Evolutionary conservation across 2,797 vertebrate species (phyloP), one percentile per base, ranked within the genome.

Genomic region (Amblyraja radiata): DNA sequence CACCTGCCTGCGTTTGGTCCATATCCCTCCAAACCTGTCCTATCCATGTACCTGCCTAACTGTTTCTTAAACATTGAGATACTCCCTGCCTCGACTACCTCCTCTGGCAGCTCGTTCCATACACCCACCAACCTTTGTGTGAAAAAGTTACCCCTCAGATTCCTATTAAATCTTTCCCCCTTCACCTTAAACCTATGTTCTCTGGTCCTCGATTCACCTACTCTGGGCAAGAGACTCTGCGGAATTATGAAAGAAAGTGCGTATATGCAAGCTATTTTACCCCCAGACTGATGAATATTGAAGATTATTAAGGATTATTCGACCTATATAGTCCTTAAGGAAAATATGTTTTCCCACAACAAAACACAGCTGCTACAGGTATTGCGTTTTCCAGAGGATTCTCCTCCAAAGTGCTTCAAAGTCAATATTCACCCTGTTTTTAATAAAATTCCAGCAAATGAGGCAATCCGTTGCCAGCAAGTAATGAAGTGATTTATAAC

Each of bases 401-500:
- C 32, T 61, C 83, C 83, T 86, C 58, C 83, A 86, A 63, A 61
- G 46, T 61, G 54, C 81, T 61, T 84, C 81, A 84, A 61, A 86
- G 58, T 28, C 5, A 14, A 63, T 86, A 65, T 32, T 86, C n/a
- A 63, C n/a, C 83, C 54, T 86, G 58, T 86, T 61, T 25, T 84
- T 61, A 84, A 84, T 86, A 86, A 86, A n/a, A 63, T 63, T 63
- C 58, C 61, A 58, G 54, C 83, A 86, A 63, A 86, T 63, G 28
- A 86, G 25, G 13, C 13, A 32, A 28, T 86, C 25, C 5, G n/a
- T 5, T 86, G 83, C 13, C 83, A 86, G n/a, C 28, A 63, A 63
- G 8, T 86, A 86, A 63, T 28, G 83, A 63, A 86, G 14, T 86
- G 83, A 86, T 86, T 86, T 86, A 86, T 32, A n/a, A n/a, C 83